Base-by-base conservation (phyloP, 2,113 vertebrate genomes). In the Nesospiza acunhae region DNA sequence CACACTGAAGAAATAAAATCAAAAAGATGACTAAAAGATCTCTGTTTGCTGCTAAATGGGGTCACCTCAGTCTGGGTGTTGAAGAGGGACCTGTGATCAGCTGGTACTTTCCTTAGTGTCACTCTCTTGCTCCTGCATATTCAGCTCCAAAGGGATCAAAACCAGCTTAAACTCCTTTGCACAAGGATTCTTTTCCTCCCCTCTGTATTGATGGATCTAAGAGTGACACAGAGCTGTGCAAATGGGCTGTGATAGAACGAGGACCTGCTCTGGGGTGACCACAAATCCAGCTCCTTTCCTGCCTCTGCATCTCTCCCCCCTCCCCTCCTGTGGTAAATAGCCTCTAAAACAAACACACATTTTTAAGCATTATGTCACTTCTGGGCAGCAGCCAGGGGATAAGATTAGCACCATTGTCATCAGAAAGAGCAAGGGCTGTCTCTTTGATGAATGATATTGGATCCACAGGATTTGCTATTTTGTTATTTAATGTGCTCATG, bases 351-450 rank as follows among this genome's bases (percentile, higher is more conserved):
- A 95, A 96, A 88, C 75, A 74, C 75, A 26, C 73, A 41, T 93
- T 96, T 96, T 89, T 63, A 53, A 94, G 89, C 62, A 63, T 94
- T 81, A 96, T 97, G 87, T 93, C 90, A 94, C 62, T 80, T 83
- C 89, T 94, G 96, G 95, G 87, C 63, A 84, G 90, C 70, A 93
- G 95, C 96, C 96, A 96, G 91, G 72, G 89, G 87, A 95, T 97
- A 96, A 96, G 84, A 97, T 89, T 87, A 92, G 87, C 78, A 94
- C 95, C 93, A 92, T 92, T 95, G 96, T 97, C 96, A 96, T 83
- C 92, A 81, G 93, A 93, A 93, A 9, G 47, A 98, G 94, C 50
- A 58, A 44, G 56, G 84, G 68, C 62, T 96, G 95, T 97, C 96
- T 97, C 94, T 96, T 89, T 95, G 96, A 97, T 97, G 83, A 89